phyloP scores from a whole-genome alignment of 37 sponge, comb jelly and placozoan genomes.

The Eunapius fragilis region DNA sequence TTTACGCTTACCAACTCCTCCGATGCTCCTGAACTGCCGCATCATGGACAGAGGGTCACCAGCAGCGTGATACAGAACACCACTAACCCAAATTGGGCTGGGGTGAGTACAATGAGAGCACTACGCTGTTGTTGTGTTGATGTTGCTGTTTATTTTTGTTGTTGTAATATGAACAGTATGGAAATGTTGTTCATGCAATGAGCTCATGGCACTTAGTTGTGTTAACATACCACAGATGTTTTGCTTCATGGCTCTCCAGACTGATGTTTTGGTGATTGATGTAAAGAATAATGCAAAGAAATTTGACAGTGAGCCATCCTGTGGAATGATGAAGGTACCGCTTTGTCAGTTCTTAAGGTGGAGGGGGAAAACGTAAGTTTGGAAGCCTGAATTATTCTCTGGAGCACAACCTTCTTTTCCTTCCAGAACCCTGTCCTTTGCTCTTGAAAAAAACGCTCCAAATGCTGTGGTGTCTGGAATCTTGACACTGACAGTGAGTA shows the following conservation, averaged over 20 bases:
- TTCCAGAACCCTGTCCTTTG: conserved; percentile 29
- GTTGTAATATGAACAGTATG: no score
- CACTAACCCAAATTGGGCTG: background rate
- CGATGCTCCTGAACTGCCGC: background rate
- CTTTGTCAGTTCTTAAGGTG: conserved; percentile 13
- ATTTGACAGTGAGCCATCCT: background rate
- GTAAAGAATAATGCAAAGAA: conserved; percentile 38
- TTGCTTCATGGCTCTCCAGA: conserved; percentile 5
- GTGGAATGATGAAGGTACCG: conserved; percentile 22
- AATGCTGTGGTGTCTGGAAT: conserved; percentile 43
- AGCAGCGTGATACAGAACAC: background rate
- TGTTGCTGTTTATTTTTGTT: no score
- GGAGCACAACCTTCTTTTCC: no score
- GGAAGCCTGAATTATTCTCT: no score
- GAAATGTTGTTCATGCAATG: no score
- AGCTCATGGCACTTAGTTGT: no score
- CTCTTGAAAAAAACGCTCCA: conserved; percentile 47
- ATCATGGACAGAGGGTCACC: background rate
- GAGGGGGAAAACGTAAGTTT: conserved; percentile 7
- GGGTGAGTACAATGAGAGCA: background rate
- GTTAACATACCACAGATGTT: background rate
- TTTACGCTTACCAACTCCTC: background rate
- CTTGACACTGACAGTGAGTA: background rate
- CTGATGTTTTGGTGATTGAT: conserved; percentile 47
- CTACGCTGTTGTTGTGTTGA: no score